Conservation (phyloP, 1,140 invertebrate genomes). For the Euura lappo region DNA sequence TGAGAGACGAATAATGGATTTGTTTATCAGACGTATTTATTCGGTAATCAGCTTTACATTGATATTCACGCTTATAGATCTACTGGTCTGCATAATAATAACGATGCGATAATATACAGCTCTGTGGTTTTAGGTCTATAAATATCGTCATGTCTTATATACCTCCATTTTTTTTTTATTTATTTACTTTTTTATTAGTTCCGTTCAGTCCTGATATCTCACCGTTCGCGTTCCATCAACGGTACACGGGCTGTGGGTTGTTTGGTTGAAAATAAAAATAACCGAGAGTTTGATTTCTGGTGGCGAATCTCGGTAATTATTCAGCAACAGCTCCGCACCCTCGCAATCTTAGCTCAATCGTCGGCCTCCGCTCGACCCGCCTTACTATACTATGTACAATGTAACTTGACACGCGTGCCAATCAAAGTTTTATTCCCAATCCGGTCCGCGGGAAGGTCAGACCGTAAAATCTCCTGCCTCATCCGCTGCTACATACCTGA, state of each 20-base stretch:
- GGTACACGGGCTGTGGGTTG: neutral
- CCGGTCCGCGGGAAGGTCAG: neutral
- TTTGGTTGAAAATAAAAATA: neutral
- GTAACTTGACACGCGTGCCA: neutral
- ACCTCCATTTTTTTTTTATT: neutral
- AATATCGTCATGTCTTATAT: neutral
- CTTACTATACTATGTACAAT: constrained; percentile 5
- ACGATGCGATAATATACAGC: constrained; percentile 2
- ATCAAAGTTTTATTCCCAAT: neutral
- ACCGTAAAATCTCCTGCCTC: too few species aligned
- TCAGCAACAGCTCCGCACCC: too few species aligned
- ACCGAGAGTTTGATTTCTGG: neutral
- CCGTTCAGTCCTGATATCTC: neutral
- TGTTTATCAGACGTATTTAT: neutral
- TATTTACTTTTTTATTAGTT: neutral
- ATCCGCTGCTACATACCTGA: too few species aligned
- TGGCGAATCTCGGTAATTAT: neutral
- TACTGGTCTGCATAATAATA: neutral
- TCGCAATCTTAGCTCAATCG: neutral
- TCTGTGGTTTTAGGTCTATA: neutral
- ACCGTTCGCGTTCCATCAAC: neutral
- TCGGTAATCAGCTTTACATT: neutral
- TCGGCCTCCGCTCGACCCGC: neutral
- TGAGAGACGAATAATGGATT: neutral
- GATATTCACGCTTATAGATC: neutral